Percentiles rank a stretch among this genome's conserved stretches.
phyloP scores from a whole-genome alignment of 2,888 invertebrate species.

The Auanema freiburgensis region DNA sequence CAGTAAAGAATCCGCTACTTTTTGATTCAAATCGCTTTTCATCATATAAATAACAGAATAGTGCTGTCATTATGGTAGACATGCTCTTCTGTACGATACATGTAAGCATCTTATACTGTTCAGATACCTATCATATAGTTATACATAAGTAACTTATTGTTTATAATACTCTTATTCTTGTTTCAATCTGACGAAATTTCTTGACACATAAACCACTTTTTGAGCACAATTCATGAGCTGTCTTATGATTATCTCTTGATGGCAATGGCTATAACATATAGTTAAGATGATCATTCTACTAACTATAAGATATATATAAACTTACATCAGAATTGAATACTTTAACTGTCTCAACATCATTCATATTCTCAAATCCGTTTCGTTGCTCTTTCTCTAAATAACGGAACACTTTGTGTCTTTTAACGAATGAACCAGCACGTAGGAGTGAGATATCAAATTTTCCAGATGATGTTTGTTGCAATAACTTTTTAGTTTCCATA shows the following conservation, averaged over 20 bases:
- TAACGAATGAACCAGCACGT: too few relatives aligned
- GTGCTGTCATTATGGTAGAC: slow-evolving; percentile 53
- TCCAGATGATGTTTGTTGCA: too few relatives aligned
- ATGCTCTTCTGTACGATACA: slow-evolving; percentile 57
- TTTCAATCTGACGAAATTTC: slow-evolving; percentile 40
- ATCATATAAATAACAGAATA: slow-evolving; percentile 50
- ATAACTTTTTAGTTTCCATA: too few relatives aligned
- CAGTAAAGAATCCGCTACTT: slow-evolving; percentile 25
- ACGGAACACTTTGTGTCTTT: too few relatives aligned
- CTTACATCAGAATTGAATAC: too few relatives aligned
- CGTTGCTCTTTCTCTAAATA: neutral
- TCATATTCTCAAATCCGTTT: neutral
- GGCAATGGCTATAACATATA: slow-evolving; percentile 31
- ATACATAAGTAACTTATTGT: slow-evolving; percentile 3
- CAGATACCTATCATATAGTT: slow-evolving; percentile 29
- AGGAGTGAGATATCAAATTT: too few relatives aligned
- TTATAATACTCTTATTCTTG: slow-evolving; percentile 34
- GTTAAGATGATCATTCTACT: neutral
- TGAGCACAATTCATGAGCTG: slow-evolving; percentile 36
- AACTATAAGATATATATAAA: too few relatives aligned
- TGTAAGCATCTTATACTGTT: slow-evolving; percentile 44
- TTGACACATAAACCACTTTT: slow-evolving; percentile 31
- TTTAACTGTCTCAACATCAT: neutral
- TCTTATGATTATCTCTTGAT: slow-evolving; percentile 20
- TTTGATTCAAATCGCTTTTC: slow-evolving; percentile 26